Base-by-base conservation (phyloP, 2,797 vertebrate species). In the Simalia tracyae region DNA sequence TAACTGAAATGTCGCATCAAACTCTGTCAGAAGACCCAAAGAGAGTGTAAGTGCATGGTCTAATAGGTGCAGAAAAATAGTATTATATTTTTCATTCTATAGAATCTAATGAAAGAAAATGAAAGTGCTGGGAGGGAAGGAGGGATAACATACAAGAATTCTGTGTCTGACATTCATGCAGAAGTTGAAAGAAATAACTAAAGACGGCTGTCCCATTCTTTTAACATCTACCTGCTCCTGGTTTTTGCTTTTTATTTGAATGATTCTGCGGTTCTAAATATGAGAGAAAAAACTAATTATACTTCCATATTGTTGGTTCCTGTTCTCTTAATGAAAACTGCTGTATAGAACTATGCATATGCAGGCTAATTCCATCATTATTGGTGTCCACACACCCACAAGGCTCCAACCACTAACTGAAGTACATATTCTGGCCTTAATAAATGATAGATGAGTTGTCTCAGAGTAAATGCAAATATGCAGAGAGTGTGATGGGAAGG, bases 1-100 rank as follows among this genome's bases (percentile, higher is more conserved):
- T 92, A 15, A 96, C 95, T 96, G 95, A 64, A 96, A 92, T 94
- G 94, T 95, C 96, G 95, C 95, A 96, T 96, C 95, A 93, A 93
- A 91, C 94, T 93, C 92, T 95, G 95, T 94, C 57, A 56, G 63
- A 92, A 95, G 89, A 96, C 96, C 84, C 89, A 90, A 96, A 46
- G 57, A 94, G 91, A 92, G 28, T 92, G 94, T 89, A 95, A 94
- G 95, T 93, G 92, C 89, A 93, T 0, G 92, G 57, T 95, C 93
- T 92, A 95, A 93, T 0, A 95, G 95, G 90, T 97, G 68, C 97
- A 97, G 95, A 72, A 95, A 96, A 95, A 94, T 95, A 94, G 95
- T 92, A 94, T 72, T 76, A 90, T 91, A 59, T 91, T 92, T 90
- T 60, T 94, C 92, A 91, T 56, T 87, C 59, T 91, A 89, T 56